Evolutionary conservation across 92 coral and sea anemone genomes (phyloP).

Genomic region (Plumapathes pennacea): DNA sequence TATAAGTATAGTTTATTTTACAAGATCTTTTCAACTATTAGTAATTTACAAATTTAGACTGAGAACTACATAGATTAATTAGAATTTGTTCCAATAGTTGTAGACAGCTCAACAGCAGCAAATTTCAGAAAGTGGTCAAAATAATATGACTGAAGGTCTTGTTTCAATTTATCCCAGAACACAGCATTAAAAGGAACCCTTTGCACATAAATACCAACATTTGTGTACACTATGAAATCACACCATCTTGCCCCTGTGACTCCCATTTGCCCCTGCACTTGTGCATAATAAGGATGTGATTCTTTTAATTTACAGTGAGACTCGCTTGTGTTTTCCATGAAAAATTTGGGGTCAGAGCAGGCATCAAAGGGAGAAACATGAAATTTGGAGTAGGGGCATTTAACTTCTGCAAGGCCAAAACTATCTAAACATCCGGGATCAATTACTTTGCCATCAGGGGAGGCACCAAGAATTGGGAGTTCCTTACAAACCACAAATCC

Average conservation of each 20-base stretch:
- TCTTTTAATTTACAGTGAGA: constrained; percentile 10
- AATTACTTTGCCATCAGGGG: constrained; percentile 50
- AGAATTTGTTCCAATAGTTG: no score
- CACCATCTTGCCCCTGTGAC: constrained; percentile 50
- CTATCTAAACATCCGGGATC: constrained; percentile 32
- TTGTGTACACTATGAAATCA: constrained; percentile 44
- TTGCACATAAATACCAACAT: constrained; percentile 33
- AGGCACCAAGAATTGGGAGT: constrained; percentile 28
- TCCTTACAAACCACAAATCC: constrained; percentile 25
- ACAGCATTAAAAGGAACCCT: constrained; percentile 22
- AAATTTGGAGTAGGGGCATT: constrained; percentile 29
- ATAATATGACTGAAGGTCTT: constrained; percentile 10
- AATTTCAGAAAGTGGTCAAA: constrained; percentile 23
- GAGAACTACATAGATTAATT: no score
- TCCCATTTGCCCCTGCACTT: constrained; percentile 57
- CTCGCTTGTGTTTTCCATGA: constrained; percentile 19
- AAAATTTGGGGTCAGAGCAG: constrained; percentile 18
- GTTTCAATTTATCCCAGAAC: constrained; percentile 15
- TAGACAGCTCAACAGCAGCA: constrained; percentile 21
- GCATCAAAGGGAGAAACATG: constrained; percentile 55
- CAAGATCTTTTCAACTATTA: no score
- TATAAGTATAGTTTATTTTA: no score
- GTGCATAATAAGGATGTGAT: constrained; percentile 22
- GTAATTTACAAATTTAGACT: no score
- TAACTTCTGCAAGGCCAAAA: constrained; percentile 52